These are phyloP conservation scores for Colostygia pectinataria DNA, from an alignment of 2,888 invertebrate genomes.

Conservation along the genomic window DNA sequence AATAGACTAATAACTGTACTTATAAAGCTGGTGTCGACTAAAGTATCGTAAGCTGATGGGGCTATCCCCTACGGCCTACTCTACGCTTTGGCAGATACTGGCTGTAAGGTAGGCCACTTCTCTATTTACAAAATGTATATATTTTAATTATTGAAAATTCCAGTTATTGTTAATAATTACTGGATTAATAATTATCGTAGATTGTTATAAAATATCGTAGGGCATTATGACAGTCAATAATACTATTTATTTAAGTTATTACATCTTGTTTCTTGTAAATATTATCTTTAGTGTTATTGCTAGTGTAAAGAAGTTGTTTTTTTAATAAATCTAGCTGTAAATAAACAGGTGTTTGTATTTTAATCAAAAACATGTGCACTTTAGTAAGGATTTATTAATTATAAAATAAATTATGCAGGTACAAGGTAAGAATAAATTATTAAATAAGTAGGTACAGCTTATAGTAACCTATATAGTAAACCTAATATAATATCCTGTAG, in stretches of 20 bases:
- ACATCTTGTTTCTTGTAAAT: constrained; percentile 52
- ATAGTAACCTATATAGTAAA: no score
- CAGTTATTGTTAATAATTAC: no score
- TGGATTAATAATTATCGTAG: constrained; percentile 1
- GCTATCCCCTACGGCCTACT: no score
- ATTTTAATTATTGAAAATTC: no score
- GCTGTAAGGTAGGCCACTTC: background rate
- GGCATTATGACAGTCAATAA: constrained; percentile 36
- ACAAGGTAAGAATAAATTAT: background rate
- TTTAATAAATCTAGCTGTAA: constrained; percentile 36
- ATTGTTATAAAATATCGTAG: background rate
- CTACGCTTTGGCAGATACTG: constrained; percentile 2
- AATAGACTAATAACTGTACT: background rate
- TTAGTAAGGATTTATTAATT: constrained; percentile 14
- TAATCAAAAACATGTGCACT: constrained; percentile 1
- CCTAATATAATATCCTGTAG: no score
- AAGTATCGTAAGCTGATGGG: background rate
- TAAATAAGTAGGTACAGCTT: background rate
- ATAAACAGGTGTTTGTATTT: constrained; percentile 33
- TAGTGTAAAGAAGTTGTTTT: constrained; percentile 45
- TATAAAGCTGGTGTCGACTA: background rate
- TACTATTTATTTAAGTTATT: constrained; percentile 64
- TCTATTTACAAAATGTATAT: no score
- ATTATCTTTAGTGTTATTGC: constrained; percentile 41
- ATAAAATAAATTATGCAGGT: background rate